Base-by-base conservation (phyloP, 2,113 vertebrate genomes). In the Rhinogobius similis region DNA sequence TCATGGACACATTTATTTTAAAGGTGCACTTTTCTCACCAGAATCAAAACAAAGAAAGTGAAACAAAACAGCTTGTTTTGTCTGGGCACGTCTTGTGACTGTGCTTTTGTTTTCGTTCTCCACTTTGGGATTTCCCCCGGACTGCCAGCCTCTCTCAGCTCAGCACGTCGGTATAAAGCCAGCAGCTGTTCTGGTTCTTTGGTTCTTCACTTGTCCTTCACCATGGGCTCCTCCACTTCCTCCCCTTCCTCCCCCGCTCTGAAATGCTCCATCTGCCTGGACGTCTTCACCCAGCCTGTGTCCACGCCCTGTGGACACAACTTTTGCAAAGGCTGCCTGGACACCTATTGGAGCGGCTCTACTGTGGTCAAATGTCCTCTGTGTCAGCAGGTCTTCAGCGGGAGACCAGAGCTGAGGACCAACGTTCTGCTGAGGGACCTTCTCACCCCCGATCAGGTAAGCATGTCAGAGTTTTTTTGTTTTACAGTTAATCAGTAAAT, bases 291-390 rank as follows among this genome's bases (percentile, higher is more conserved):
- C 32, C 27, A 62, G 27, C 59, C 59, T 9, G 59, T 62, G 18
- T 38, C 59, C 53, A 69, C 55, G 2, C 67, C 67, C 3, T 69
- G 67, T 11, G 67, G 67, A 46, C 67, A 69, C 67, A 69, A 61
- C 67, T 69, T 69, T 27, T 69, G 67, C 26, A 46, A 61, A 46
- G 5, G 26, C 67, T 69, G 67, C 39, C 55, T 69, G 29, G 43
- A 69, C 18, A 61, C 41, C 4, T 48, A 61, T 41, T 69, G 67
- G 67, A 56, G 58, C 4, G n/a, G 53, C 43, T 10, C 56, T 8
- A 4, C 24, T 5, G 14, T n/a, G 13, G 58, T 32, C 39, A 43
- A 46, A 43, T 69, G 67, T 46, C 67, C 67, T 16, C 41, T 69
- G n/a, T 69, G 67, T 21, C 56, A 69, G 9, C 55, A 69, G 10